Conservation (phyloP, 2,888 invertebrate species). For the Apeira syringaria region DNA sequence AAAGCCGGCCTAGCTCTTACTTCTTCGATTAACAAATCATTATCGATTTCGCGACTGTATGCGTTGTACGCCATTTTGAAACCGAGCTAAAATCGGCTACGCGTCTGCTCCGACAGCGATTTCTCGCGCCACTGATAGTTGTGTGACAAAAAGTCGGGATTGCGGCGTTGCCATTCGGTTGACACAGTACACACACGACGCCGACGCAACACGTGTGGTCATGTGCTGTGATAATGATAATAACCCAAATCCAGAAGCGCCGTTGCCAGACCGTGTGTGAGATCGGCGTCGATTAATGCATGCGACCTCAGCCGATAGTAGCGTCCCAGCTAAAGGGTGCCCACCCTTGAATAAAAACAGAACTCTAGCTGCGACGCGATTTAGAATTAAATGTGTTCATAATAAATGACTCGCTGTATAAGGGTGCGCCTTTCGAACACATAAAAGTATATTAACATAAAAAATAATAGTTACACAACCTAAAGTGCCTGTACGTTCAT, state of each 20-base stretch:
- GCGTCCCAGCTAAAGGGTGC: too few species aligned
- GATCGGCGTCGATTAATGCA: not conserved
- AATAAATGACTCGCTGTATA: too few species aligned
- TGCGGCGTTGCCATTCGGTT: constrained; percentile 3
- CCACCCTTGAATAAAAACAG: too few species aligned
- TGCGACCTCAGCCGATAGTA: constrained; percentile 3
- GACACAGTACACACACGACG: too few species aligned
- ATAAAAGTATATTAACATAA: too few species aligned
- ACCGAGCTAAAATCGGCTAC: constrained; percentile 3
- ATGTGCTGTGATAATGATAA: not conserved
- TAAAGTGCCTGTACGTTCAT: too few species aligned
- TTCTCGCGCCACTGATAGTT: constrained; percentile 12
- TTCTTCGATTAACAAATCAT: constrained; percentile 8
- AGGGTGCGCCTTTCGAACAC: too few species aligned
- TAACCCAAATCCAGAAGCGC: not conserved
- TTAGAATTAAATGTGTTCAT: too few species aligned
- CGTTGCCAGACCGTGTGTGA: constrained; percentile 8
- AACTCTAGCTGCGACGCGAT: too few species aligned
- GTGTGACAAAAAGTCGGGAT: constrained; percentile 8
- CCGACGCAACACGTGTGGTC: too few species aligned
- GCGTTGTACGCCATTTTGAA: constrained; percentile 7
- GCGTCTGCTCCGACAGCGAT: constrained; percentile 6
- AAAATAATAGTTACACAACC: too few species aligned
- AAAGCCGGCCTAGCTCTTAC: constrained; percentile 11
- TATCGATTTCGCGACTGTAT: constrained; percentile 6